Conservation (phyloP, 2,113 vertebrate genomes). For the Sander lucioperca region DNA sequence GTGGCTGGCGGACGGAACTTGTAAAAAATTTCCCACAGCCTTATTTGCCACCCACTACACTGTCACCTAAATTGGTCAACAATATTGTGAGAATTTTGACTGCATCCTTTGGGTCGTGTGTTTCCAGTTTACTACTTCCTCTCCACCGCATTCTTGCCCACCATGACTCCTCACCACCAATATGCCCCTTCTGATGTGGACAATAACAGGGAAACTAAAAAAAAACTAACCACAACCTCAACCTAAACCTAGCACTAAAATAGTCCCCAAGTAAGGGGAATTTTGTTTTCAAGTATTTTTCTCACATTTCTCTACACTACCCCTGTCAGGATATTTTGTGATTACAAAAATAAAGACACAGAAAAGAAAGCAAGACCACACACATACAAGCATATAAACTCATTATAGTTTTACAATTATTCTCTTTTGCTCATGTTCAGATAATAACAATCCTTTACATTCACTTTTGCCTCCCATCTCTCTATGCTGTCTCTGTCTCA, state of each 20-base stretch:
- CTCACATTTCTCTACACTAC: not conserved
- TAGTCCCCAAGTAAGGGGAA: conserved; percentile 9
- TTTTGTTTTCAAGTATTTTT: conserved; percentile 24
- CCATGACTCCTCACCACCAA: conserved; percentile 16
- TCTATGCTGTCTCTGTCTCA: conserved; percentile 17
- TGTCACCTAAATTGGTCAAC: conserved; percentile 39
- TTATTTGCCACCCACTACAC: conserved; percentile 43
- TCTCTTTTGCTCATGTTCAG: conserved; percentile 2
- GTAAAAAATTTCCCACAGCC: conserved; percentile 32
- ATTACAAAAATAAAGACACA: conserved; percentile 11
- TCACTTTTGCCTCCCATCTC: not conserved
- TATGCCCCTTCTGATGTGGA: conserved; percentile 46
- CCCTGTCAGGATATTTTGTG: not conserved
- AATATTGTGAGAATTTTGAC: conserved; percentile 25
- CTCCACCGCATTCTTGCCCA: conserved; percentile 34
- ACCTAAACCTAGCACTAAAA: conserved; percentile 23
- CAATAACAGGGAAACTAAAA: conserved; percentile 9
- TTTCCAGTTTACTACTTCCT: conserved; percentile 32
- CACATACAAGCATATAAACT: not conserved
- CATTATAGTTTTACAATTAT: not conserved
- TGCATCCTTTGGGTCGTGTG: conserved; percentile 11
- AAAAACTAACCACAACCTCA: conserved; percentile 21
- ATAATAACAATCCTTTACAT: conserved; percentile 3
- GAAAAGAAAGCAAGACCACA: not conserved
- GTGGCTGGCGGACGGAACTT: conserved; percentile 5